phyloP scores from a whole-genome alignment of 2,113 vertebrate species.

The Brienomyrus longianalis region DNA sequence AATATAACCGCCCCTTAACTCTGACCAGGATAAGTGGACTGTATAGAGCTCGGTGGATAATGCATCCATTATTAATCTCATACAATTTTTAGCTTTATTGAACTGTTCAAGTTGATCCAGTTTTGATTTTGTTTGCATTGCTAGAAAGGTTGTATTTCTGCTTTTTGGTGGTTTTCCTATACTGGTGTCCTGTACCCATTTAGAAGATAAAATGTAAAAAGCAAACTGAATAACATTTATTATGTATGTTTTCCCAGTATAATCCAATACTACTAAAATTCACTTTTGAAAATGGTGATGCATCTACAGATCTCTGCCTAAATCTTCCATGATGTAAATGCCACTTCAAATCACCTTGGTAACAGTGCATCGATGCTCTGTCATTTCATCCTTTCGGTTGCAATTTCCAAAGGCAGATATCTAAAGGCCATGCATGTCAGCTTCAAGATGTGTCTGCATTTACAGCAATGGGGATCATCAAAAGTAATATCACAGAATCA shows the following conservation, averaged over 20 bases:
- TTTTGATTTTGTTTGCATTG: neutral
- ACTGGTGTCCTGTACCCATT: neutral
- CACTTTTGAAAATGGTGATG: too few relatives aligned
- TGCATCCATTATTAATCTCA: neutral
- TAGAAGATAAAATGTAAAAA: neutral
- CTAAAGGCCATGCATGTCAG: neutral
- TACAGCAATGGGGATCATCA: neutral
- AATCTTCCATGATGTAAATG: conserved; percentile 21
- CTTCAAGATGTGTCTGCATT: conserved; percentile 6
- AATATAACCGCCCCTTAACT: neutral
- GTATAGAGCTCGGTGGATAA: neutral
- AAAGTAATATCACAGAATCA: neutral
- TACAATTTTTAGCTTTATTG: neutral
- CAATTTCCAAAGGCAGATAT: conserved; percentile 31
- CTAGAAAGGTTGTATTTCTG: neutral
- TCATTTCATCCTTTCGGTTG: conserved; percentile 28
- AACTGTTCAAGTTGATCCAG: neutral
- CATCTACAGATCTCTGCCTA: neutral
- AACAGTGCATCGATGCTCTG: conserved; percentile 28
- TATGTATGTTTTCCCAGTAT: neutral
- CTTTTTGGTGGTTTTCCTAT: neutral
- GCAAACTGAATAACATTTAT: neutral
- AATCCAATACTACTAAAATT: neutral
- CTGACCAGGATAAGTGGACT: neutral
- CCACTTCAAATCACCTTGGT: conserved; percentile 18